Evolutionary conservation across 2,797 vertebrate genomes (phyloP).

Genomic region (Brachyrhaphis roseni): DNA sequence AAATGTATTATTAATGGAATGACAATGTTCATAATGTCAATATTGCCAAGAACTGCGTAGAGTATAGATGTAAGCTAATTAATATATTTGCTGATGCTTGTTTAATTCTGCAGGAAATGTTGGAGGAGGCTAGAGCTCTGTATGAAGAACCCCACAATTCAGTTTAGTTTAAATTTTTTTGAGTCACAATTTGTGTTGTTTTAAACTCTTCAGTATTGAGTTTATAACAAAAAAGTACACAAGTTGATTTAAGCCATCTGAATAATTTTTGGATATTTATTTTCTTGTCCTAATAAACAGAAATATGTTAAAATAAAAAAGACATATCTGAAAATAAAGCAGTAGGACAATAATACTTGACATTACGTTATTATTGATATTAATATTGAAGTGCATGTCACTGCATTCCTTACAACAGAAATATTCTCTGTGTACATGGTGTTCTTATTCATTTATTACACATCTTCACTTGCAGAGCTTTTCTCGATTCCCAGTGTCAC

Average conservation of each 20-base stretch:
- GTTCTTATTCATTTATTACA: neutral
- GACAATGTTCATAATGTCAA: neutral
- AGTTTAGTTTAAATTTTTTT: neutral
- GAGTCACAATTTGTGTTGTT: neutral
- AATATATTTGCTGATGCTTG: neutral
- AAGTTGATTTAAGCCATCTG: neutral
- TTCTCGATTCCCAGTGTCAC: too few relatives aligned
- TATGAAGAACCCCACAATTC: neutral
- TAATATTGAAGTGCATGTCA: neutral
- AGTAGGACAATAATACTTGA: neutral
- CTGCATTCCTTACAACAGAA: neutral
- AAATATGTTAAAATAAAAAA: neutral
- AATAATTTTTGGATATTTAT: neutral
- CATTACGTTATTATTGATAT: neutral
- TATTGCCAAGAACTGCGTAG: neutral
- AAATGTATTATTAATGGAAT: neutral
- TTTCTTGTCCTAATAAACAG: neutral
- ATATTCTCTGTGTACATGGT: neutral
- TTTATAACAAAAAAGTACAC: neutral
- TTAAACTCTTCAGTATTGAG: neutral
- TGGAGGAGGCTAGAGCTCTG: too few relatives aligned
- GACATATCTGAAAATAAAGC: neutral
- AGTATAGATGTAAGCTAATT: neutral
- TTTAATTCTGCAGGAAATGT: neutral
- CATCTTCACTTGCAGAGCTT: neutral